Base-by-base conservation (phyloP, 2,113 vertebrate species). In the Callipepla squamata region DNA sequence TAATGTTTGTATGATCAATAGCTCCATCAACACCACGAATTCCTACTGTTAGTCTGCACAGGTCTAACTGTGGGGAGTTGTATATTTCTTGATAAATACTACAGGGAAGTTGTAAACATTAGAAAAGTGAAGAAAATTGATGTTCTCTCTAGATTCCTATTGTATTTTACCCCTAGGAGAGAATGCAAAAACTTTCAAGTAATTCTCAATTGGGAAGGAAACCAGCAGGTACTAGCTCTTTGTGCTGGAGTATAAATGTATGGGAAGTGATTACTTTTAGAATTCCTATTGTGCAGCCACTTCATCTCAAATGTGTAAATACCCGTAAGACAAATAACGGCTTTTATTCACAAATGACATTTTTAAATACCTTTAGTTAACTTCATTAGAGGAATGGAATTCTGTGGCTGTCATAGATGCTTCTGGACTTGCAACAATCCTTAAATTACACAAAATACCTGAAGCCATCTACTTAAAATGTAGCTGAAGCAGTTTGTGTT, bases 1-100 rank as follows among this genome's bases (percentile, higher is more conserved):
- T 98, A 98, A 98, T 98, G 98, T 98, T 98, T 97, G 94, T 96
- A 75, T 98, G 98, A 98, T 99, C 98, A 97, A 99, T 99, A 98
- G 93, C 96, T 98, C 97, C 97, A 98, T 98, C 98, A 98, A 97
- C 97, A 95, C 90, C 87, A 92, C 97, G 96, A 98, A 98, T 98
- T 97, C 98, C 98, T 94, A 96, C 98, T 95, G 98, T 96, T 97
- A 97, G 97, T 87, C 96, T 87, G 93, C 96, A 82, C 96, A 94
- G 88, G 81, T 97, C 32, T 95, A 94, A 91, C 94, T 93, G 89
- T 50, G 90, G 66, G 80, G 74, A 97, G 93, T 91, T 94, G 89
- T 85, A 58, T 95, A 93, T 95, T 97, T 96, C 84, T 89, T 97
- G 74, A 95, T 92, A 97, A 96, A 97, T 96, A 91, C 58, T 87